These are phyloP conservation scores for Ceratina calcarata DNA, from an alignment of 1,140 invertebrate genomes.

Conservation along the genomic window DNA sequence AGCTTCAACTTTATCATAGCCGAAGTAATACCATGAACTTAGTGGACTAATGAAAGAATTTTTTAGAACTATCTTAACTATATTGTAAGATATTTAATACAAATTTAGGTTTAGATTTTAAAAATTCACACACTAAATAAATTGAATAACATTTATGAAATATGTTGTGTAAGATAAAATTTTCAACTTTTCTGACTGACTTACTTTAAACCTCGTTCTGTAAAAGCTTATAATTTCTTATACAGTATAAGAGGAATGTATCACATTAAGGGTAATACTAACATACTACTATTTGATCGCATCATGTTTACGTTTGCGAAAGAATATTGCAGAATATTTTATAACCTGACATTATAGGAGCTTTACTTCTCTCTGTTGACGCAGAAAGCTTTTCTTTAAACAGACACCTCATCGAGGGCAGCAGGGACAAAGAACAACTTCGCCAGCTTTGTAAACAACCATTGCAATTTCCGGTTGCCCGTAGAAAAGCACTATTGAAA, in stretches of 20 bases:
- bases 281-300: too few species aligned
- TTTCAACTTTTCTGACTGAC: too few species aligned
- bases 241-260: too few species aligned
- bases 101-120: too few species aligned
- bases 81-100: too few species aligned
- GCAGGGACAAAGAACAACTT: slow-evolving; percentile 29
- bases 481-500: slow-evolving; percentile 37
- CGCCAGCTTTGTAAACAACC: slow-evolving; percentile 46
- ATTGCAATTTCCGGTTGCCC: slow-evolving; percentile 47
- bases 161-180: too few species aligned
- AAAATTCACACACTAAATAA: too few species aligned
- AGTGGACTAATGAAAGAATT: background rate
- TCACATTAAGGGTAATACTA: too few species aligned
- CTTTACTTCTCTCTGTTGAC: background rate
- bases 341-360: background rate
- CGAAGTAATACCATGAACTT: background rate
- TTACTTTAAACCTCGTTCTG: too few species aligned
- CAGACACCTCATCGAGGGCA: slow-evolving; percentile 11
- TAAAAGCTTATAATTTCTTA: too few species aligned
- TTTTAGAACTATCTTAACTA: background rate
- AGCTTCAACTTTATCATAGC: background rate
- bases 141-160: too few species aligned
- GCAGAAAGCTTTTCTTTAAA: slow-evolving; percentile 1
- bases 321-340: background rate
- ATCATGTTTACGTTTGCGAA: too few species aligned